A percentile compares a stretch with the other conserved stretches of the same genome.
phyloP scores from a whole-genome alignment of 2,113 vertebrate genomes.

The Tonatia bakeri region DNA sequence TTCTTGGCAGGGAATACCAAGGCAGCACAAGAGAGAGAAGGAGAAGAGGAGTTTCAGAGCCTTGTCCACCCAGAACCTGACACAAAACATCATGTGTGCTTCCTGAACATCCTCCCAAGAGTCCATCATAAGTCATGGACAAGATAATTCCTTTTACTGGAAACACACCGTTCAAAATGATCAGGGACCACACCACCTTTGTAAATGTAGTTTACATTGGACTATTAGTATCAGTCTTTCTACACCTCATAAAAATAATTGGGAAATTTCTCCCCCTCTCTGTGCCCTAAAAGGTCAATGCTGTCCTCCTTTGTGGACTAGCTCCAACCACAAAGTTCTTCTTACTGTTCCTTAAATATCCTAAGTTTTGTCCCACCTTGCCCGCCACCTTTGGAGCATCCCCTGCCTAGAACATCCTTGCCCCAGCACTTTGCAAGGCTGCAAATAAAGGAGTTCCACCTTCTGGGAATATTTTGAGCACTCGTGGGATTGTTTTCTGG shows the following conservation, averaged over 20 bases:
- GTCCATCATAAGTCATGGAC: background rate
- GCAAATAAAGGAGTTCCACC: background rate
- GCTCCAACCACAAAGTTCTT: background rate
- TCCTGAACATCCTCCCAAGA: background rate
- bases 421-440: background rate
- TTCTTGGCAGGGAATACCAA: background rate
- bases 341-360: background rate
- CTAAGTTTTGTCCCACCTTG: background rate
- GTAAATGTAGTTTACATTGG: background rate
- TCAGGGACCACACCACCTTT: background rate
- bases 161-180: background rate
- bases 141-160: background rate
- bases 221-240: background rate
- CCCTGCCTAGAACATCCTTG: background rate
- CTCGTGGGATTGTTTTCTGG: background rate
- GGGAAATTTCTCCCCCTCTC: background rate
- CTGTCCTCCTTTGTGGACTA: background rate
- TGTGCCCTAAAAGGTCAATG: background rate
- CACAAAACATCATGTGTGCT: background rate
- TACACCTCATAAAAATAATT: background rate
- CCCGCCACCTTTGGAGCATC: background rate
- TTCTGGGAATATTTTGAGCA: background rate
- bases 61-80: background rate
- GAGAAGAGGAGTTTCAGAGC: background rate
- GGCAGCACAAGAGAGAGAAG: background rate